phyloP scores from a whole-genome alignment of 2,797 vertebrate species.

The Molossus molossus region DNA sequence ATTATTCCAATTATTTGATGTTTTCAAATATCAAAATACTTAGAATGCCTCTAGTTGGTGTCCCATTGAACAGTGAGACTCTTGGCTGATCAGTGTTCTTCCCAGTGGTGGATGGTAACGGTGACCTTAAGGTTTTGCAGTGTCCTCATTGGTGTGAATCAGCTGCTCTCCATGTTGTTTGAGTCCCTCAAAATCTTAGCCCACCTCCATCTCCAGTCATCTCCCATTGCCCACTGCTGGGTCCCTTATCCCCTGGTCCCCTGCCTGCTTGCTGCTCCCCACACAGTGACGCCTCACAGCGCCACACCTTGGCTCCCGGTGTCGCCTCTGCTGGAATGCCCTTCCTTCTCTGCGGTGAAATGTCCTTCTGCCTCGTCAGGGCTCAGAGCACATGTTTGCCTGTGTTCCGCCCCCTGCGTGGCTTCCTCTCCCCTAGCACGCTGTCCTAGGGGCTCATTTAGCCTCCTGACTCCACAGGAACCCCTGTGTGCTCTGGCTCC shows the following conservation, averaged over 20 bases:
- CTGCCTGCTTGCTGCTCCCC: not conserved
- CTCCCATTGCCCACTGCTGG: not conserved
- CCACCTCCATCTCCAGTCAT: not conserved
- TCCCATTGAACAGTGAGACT: not conserved
- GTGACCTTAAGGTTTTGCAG: not conserved
- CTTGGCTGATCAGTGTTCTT: not conserved
- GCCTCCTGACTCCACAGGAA: not conserved
- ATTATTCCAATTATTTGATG: not conserved
- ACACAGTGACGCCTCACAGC: not conserved
- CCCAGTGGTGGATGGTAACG: not conserved
- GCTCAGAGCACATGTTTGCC: not conserved
- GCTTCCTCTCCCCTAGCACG: rapidly evolving
- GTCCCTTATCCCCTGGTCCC: not conserved
- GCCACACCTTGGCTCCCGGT: not conserved
- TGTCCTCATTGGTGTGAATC: not conserved
- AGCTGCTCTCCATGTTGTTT: not conserved
- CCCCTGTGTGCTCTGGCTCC: not conserved
- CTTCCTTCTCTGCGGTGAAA: not conserved
- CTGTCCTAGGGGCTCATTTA: not conserved
- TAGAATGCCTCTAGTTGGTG: not conserved
- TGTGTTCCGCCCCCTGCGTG: not conserved
- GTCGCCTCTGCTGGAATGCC: not conserved
- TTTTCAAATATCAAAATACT: not conserved
- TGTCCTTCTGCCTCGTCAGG: not conserved
- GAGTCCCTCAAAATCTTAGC: not conserved